phyloP scores from a whole-genome alignment of 2,888 invertebrate species.

The Eilema depressum region DNA sequence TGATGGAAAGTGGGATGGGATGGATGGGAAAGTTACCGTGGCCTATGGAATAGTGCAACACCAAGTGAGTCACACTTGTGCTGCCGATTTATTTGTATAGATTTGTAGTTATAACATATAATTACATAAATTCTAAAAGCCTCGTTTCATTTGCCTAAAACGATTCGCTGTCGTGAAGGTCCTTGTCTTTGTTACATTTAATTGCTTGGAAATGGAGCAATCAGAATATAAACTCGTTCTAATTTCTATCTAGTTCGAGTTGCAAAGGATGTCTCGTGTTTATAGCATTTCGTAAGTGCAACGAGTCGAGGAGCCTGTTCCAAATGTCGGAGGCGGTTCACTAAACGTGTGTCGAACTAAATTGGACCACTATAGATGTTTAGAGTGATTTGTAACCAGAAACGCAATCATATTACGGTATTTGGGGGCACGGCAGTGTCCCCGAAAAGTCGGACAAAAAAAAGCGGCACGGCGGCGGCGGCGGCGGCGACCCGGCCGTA shows the following conservation, averaged over 20 bases:
- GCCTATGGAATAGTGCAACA: too few species aligned
- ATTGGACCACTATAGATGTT: conserved; percentile 59
- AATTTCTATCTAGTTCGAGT: conserved; percentile 31
- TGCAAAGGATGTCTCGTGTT: conserved; percentile 45
- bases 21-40: too few species aligned
- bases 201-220: conserved; percentile 25
- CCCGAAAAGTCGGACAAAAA: too few species aligned
- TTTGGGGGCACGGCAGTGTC: too few species aligned
- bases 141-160: conserved; percentile 2
- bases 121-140: conserved; percentile 4
- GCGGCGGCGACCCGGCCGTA: too few species aligned
- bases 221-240: conserved; percentile 24
- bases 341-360: conserved; percentile 57
- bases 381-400: conserved; percentile 34
- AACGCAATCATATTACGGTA: conserved; percentile 27
- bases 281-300: conserved; percentile 47
- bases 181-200: conserved; percentile 15
- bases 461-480: too few species aligned
- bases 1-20: too few species aligned
- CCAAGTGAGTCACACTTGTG: too few species aligned
- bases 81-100: too few species aligned
- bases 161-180: conserved; percentile 2
- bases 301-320: conserved; percentile 65
- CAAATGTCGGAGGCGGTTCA: conserved; percentile 63
- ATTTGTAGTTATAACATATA: too few species aligned